A percentile compares a stretch with the other conserved stretches of the same genome.
Evolutionary conservation across 2,797 vertebrate species (phyloP).

Genomic region (Typhlichthys subterraneus): DNA sequence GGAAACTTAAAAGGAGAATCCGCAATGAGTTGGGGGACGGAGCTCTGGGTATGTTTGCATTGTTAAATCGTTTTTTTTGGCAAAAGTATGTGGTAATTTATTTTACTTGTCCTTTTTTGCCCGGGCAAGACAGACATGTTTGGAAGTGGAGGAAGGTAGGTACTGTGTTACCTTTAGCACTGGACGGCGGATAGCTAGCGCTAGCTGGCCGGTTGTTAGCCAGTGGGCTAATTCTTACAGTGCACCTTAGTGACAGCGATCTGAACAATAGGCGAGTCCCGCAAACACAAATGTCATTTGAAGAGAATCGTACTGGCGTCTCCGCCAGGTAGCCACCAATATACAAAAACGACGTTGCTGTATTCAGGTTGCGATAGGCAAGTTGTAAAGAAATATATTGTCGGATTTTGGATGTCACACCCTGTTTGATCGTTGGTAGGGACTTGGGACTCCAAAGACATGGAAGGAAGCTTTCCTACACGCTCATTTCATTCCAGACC

Average conservation of each 20-base stretch:
- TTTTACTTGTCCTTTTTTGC: constrained; percentile 22
- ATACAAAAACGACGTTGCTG: background rate
- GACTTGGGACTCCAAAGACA: background rate
- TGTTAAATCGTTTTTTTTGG: background rate
- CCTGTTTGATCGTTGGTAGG: constrained; percentile 50
- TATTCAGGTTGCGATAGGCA: background rate
- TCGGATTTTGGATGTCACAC: constrained; percentile 65
- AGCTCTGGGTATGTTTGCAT: constrained; percentile 83
- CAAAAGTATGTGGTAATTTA: background rate
- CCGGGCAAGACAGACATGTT: constrained; percentile 20
- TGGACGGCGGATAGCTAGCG: constrained; percentile 43
- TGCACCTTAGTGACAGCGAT: constrained; percentile 68
- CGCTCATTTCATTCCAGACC: no score
- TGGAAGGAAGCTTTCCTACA: no score
- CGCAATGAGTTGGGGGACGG: constrained; percentile 87
- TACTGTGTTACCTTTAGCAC: constrained; percentile 62
- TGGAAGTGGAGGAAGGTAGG: constrained; percentile 47
- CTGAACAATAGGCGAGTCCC: constrained; percentile 64
- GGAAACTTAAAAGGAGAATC: constrained; percentile 51
- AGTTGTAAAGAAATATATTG: constrained; percentile 37
- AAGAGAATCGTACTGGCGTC: constrained; percentile 7
- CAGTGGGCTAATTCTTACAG: constrained; percentile 53
- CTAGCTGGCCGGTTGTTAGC: constrained; percentile 38
- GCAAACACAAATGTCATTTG: constrained; percentile 17
- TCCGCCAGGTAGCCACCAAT: background rate